Conservation (phyloP, 2,797 vertebrate genomes). For the Lates japonicus region DNA sequence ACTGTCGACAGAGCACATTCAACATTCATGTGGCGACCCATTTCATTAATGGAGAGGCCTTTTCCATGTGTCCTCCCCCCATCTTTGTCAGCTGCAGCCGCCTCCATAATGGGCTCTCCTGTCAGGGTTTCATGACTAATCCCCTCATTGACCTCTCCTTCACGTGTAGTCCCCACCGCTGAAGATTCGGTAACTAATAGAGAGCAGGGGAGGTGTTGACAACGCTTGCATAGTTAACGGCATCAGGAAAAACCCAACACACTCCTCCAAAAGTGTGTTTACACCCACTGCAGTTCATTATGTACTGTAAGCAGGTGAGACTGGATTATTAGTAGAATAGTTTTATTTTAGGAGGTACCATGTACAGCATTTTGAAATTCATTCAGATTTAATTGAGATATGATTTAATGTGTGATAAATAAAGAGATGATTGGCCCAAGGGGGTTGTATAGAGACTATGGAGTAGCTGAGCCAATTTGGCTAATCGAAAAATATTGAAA, state of each 20-base stretch:
- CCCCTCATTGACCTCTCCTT: conserved; percentile 83
- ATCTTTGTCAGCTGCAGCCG: conserved; percentile 50
- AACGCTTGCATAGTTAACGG: conserved; percentile 16
- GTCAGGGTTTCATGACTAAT: conserved; percentile 82
- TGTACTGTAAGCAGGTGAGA: neutral
- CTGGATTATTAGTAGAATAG: neutral
- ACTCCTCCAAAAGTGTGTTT: neutral
- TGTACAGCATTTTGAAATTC: neutral
- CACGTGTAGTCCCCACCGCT: conserved; percentile 55
- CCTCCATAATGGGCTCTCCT: conserved; percentile 72
- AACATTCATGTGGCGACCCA: conserved; percentile 82
- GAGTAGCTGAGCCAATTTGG: neutral
- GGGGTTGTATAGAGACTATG: neutral
- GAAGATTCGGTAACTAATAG: conserved; percentile 45
- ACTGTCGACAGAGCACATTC: conserved; percentile 70
- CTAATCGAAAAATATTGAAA: neutral
- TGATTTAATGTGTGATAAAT: conserved; percentile 14
- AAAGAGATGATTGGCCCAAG: neutral
- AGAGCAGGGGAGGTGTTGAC: conserved; percentile 22
- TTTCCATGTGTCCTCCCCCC: conserved; percentile 56
- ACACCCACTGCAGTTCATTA: neutral
- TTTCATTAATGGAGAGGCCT: conserved; percentile 81
- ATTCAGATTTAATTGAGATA: conserved; percentile 15
- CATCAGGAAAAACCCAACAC: conserved; percentile 31
- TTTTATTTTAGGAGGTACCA: neutral